Conservation (phyloP, 1,140 invertebrate genomes). For the Drosophila prosaltans region DNA sequence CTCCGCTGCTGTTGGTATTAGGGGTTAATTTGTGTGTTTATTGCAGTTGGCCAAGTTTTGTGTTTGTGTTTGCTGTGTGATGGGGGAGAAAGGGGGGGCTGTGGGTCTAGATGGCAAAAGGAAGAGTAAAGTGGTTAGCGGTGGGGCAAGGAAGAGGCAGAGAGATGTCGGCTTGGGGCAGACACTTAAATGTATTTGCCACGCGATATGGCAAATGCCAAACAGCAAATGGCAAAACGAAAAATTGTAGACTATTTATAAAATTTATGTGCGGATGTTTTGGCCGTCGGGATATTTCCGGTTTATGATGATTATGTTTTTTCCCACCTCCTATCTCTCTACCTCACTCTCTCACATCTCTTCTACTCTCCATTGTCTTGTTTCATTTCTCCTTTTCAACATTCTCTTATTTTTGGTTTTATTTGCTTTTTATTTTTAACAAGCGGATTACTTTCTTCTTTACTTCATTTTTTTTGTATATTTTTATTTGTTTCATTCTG, state of each 20-base stretch:
- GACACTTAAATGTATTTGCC: slow-evolving; percentile 78
- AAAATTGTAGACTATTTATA: slow-evolving; percentile 82
- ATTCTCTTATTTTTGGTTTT: slow-evolving; percentile 43
- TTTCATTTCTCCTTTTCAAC: slow-evolving; percentile 3
- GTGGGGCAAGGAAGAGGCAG: no score
- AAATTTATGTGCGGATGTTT: slow-evolving; percentile 83
- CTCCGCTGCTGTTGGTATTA: slow-evolving; percentile 59
- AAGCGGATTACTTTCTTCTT: slow-evolving; percentile 73
- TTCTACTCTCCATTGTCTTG: not conserved
- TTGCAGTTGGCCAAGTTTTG: slow-evolving; percentile 79
- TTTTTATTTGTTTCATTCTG: slow-evolving; percentile 30
- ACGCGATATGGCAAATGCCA: slow-evolving; percentile 64
- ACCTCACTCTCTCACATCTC: not conserved
- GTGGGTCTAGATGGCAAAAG: not conserved
- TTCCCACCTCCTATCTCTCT: slow-evolving; percentile 19
- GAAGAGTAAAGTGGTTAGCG: not conserved
- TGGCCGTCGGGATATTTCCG: slow-evolving; percentile 81
- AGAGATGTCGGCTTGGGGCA: slow-evolving; percentile 33
- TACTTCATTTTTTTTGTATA: slow-evolving; percentile 27
- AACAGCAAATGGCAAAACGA: slow-evolving; percentile 71
- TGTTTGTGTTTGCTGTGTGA: slow-evolving; percentile 31
- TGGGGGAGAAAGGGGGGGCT: not conserved
- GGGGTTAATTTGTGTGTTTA: slow-evolving; percentile 82
- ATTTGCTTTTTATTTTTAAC: slow-evolving; percentile 79
- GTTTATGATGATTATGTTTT: slow-evolving; percentile 82